Evolutionary conservation across 2,113 vertebrate genomes (phyloP).

Genomic region (Antechinus stuartii): DNA sequence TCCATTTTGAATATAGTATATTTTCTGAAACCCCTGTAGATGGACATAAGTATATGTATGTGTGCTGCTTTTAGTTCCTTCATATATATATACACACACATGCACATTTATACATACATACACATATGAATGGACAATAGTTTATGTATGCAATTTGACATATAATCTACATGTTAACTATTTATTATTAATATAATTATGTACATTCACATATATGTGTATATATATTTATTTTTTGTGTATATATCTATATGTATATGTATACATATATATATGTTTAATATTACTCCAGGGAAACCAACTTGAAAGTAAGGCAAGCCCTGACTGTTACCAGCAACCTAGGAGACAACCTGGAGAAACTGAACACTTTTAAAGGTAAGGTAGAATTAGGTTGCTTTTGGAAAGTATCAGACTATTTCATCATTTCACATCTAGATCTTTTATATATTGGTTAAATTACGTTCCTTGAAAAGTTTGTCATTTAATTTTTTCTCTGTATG

Average conservation of each 20-base stretch:
- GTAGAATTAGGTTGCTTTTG: conserved; percentile 40
- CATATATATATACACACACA: neutral
- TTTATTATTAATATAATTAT: neutral
- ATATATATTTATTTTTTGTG: no score
- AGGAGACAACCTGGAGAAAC: conserved; percentile 85
- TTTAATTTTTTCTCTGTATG: conserved; percentile 16
- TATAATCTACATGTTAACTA: neutral
- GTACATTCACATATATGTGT: no score
- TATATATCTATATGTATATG: no score
- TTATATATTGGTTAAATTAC: neutral
- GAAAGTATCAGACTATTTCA: neutral
- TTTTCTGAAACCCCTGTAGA: conserved; percentile 41
- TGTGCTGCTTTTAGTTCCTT: neutral
- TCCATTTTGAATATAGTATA: conserved; percentile 20
- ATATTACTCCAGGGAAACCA: conserved; percentile 91
- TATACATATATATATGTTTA: no score
- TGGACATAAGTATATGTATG: neutral
- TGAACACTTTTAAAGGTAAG: conserved; percentile 92
- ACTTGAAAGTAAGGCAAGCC: conserved; percentile 97
- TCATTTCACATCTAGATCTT: conserved; percentile 47
- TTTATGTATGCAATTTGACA: neutral
- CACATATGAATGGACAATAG: neutral
- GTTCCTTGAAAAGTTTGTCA: conserved; percentile 5
- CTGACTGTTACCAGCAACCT: conserved; percentile 90
- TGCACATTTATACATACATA: neutral